Evolutionary conservation across 2,888 invertebrate genomes (phyloP), one percentile per base, ranked within the genome.

Genomic region (Mesochorus sp.): DNA sequence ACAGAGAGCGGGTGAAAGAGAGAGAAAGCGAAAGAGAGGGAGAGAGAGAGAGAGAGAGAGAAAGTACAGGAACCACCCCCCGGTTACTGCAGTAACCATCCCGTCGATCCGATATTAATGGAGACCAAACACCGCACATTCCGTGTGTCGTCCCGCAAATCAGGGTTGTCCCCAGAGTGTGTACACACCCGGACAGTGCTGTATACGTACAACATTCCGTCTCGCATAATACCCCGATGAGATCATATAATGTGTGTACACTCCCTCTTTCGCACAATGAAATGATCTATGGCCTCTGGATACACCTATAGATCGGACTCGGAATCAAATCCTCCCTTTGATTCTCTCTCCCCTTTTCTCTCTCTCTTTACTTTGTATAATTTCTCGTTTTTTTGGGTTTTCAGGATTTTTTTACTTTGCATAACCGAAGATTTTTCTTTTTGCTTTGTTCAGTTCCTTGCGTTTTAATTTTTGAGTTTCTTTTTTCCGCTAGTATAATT

Each of bases 61-160:
- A 49, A 76, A 34, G 70, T 61, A 67, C 55, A n/a, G n/a, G 57
- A 55, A 37, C 37, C n/a, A n/a, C 42, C 67, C 53, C 53, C 31
- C 53, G 47, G 42, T 55, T 62, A 70, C 80, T 83, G 83, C 84
- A 83, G 85, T 80, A 84, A 85, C 84, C 81, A 86, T 85, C 83
- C 81, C 85, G 88, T 86, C 88, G 87, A 90, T 90, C 87, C 87
- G 85, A 90, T 90, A 90, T 90, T 90, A 90, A 90, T 90, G 89
- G 90, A 89, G 90, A 90, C 90, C 90, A 90, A 90, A 90, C 88
- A 89, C 89, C 89, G 85, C 88, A 86, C 88, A 85, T 88, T 88
- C 84, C 86, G 86, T 83, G 80, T 76, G 62, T 49, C 42, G 61
- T 67, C 82, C 57, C 42, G 53, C 59, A 59, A n/a, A n/a, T n/a